Base-by-base conservation (phyloP, 2,797 vertebrate species). In the Heliangelus exortis region DNA sequence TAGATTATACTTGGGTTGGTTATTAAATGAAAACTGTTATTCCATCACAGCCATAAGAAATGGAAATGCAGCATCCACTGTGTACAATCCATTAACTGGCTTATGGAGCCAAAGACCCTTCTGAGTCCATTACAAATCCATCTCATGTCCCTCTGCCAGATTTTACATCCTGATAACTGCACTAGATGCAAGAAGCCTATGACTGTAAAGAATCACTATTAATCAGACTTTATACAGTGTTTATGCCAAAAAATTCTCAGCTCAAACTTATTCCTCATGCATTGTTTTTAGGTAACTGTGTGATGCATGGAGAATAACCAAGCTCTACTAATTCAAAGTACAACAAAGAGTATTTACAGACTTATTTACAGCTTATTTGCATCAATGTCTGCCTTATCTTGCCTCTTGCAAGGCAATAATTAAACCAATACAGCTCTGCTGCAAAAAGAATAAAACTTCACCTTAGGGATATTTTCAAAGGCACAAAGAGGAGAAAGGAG, bases 11-110 rank as follows among this genome's bases (percentile, higher is more conserved):
- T 93, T 83, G 54, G 67, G 41, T 22, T 87, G 54, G 72, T 96
- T 93, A 96, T 95, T 95, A 89, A 95, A 94, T 94, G 87, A 94
- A 91, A 95, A 91, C 93, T 93, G 58, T 95, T 68, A 95, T 83
- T 93, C 65, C 87, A 84, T 95, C 89, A 91, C 10, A 75, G 68
- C 75, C 4, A 1, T 36, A 91, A 92, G 87, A 93, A 92, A 85
- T 89, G 68, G 93, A 74, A 83, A 80, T 66, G 53, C 86, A 94
- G 86, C 89, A 57, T 39, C 50, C 57, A 81, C 82, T 93, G 43
- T 36, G 39, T 87, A 67, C 87, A 95, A 92, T 85, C 90, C 90
- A 95, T 92, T 95, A 94, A 74, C 17, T 62, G 68, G 54, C 66
- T 93, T 19, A 69, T 10, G 39, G 68, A 95, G 78, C 78, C 28